Conservation (phyloP, 2,888 invertebrate species). For the Magallana nippona region DNA sequence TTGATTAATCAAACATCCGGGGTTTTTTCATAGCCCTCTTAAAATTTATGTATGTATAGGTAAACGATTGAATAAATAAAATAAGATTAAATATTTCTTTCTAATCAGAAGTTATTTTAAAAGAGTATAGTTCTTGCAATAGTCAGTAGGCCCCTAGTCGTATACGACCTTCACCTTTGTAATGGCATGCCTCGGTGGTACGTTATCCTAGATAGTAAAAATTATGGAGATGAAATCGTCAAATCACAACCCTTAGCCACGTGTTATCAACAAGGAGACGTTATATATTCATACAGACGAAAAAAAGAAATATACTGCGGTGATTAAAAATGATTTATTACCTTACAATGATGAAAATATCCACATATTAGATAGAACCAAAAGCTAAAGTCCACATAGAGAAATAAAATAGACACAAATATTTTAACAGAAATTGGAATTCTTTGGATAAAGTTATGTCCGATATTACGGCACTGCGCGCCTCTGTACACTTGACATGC, state of each 20-base stretch:
- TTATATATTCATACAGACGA: background rate
- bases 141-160: too few species aligned
- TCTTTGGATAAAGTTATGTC: background rate
- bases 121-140: too few species aligned
- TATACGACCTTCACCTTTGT: background rate
- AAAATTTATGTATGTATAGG: too few species aligned
- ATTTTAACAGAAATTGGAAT: background rate
- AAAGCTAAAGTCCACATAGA: slow-evolving; percentile 1
- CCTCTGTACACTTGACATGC: background rate
- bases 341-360: slow-evolving; percentile 28
- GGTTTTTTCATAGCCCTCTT: too few species aligned
- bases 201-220: background rate
- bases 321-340: slow-evolving; percentile 21
- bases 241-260: background rate
- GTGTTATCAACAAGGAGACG: slow-evolving; percentile 10
- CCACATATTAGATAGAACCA: background rate
- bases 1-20: too few species aligned
- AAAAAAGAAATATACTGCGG: background rate
- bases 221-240: slow-evolving; percentile 10
- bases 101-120: too few species aligned
- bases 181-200: background rate
- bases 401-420: background rate
- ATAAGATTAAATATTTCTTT: too few species aligned
- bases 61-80: too few species aligned
- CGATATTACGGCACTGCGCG: background rate